Conservation (phyloP, 2,113 vertebrate genomes). For the Drymodes brunneopygia region DNA sequence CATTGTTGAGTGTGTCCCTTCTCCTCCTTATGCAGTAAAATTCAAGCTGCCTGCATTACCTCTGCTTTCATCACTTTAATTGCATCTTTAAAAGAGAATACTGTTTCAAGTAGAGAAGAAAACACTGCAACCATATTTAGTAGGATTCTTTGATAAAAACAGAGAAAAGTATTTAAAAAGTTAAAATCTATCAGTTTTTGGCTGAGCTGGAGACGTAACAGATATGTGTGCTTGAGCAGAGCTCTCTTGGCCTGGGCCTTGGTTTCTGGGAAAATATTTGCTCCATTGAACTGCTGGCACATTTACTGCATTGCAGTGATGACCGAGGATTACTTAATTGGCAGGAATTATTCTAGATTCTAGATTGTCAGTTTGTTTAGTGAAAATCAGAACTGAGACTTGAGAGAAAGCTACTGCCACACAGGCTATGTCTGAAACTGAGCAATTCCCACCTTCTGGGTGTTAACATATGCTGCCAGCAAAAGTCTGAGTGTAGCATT, state of each 20-base stretch:
- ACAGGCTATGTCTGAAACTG: neutral
- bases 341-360: neutral
- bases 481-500: neutral
- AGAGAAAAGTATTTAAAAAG: neutral
- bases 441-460: neutral
- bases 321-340: neutral
- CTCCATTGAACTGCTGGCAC: neutral
- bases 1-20: conserved; percentile 49
- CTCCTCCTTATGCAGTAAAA: conserved; percentile 13
- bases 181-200: neutral
- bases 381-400: neutral
- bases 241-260: neutral
- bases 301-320: neutral
- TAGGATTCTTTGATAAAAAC: neutral
- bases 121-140: neutral
- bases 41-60: neutral
- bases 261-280: neutral
- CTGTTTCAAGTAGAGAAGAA: neutral
- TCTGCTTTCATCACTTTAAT: neutral
- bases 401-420: neutral
- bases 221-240: rapidly evolving
- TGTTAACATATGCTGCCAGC: neutral
- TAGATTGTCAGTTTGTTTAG: neutral
- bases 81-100: neutral
- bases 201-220: neutral